Percentiles rank a stretch among this genome's conserved stretches.
phyloP scores from a whole-genome alignment of 2,888 invertebrate species.

The Cosmopolites sordidus region DNA sequence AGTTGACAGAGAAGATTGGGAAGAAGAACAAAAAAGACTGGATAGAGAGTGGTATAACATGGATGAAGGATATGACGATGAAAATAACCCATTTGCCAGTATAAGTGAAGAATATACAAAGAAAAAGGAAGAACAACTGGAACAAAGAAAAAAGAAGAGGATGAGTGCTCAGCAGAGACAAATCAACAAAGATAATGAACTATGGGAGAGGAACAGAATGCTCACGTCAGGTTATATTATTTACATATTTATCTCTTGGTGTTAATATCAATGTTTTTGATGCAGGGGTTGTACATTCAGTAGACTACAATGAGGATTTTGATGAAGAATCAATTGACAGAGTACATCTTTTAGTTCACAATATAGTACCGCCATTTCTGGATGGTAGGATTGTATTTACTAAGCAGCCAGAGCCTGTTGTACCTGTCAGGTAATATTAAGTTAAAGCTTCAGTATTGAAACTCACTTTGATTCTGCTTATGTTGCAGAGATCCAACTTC shows the following conservation, averaged over 20 bases:
- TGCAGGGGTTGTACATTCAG: constrained; percentile 76
- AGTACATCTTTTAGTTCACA: constrained; percentile 94
- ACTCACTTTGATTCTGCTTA: not conserved
- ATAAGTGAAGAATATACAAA: constrained; percentile 88
- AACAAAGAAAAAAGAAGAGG: constrained; percentile 83
- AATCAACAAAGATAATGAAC: constrained; percentile 96
- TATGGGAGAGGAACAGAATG: constrained; percentile 99
- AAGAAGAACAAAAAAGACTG: constrained; percentile 82
- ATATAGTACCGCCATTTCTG: constrained; percentile 97
- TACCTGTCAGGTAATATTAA: constrained; percentile 70
- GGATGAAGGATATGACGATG: constrained; percentile 90
- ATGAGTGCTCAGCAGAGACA: constrained; percentile 95
- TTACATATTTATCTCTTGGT: not conserved
- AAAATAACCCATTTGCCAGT: constrained; percentile 87
- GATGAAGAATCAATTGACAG: constrained; percentile 94
- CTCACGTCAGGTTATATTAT: constrained; percentile 64
- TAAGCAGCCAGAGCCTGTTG: constrained; percentile 97
- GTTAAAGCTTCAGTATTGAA: constrained; percentile 11
- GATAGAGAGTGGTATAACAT: constrained; percentile 97
- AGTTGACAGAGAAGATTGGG: constrained; percentile 79
- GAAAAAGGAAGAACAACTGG: constrained; percentile 89
- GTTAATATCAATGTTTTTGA: constrained; percentile 3
- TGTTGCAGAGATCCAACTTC: constrained; percentile 80
- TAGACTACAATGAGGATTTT: constrained; percentile 85
- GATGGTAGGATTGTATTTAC: constrained; percentile 99